A percentile compares a stretch with the other conserved stretches of the same genome.
phyloP scores from a whole-genome alignment of 1,140 invertebrate species.

The Trissolcus basalis region DNA sequence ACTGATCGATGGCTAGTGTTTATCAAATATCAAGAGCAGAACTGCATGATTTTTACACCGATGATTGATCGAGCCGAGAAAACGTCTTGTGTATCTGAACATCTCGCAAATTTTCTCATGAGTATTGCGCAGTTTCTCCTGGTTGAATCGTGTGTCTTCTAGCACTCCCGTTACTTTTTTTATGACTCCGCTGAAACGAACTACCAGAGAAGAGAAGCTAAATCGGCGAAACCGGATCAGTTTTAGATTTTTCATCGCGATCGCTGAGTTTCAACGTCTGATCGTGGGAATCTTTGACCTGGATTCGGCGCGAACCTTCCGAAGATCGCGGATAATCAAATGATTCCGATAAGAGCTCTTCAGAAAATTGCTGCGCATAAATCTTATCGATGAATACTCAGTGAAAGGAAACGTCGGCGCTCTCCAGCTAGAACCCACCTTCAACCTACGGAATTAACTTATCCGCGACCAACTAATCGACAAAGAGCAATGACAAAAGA shows the following conservation, averaged over 20 bases:
- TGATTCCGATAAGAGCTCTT: slow-evolving; percentile 31
- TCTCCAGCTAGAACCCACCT: slow-evolving; percentile 23
- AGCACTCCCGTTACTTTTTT: neutral
- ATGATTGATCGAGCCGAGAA: slow-evolving; percentile 26
- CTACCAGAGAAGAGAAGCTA: neutral
- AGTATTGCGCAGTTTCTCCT: slow-evolving; percentile 10
- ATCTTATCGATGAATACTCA: slow-evolving; percentile 48
- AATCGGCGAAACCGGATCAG: neutral
- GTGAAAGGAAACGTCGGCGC: slow-evolving; percentile 49
- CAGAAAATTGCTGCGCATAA: too few relatives aligned
- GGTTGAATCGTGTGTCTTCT: too few relatives aligned
- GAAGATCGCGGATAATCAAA: slow-evolving; percentile 11
- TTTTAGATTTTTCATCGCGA: neutral
- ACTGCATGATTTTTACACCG: slow-evolving; percentile 5
- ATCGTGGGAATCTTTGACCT: slow-evolving; percentile 13
- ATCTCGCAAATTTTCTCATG: slow-evolving; percentile 25
- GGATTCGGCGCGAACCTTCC: neutral
- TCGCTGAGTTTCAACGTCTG: neutral
- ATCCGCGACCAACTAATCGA: slow-evolving; percentile 39
- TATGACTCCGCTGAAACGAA: neutral
- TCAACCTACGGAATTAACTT: slow-evolving; percentile 51
- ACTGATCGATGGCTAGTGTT: too few relatives aligned
- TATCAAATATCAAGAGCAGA: too few relatives aligned
- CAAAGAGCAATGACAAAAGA: slow-evolving; percentile 15
- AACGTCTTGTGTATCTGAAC: slow-evolving; percentile 16